phyloP scores from a whole-genome alignment of 2,888 invertebrate genomes.

The Muschampia plurimacula region DNA sequence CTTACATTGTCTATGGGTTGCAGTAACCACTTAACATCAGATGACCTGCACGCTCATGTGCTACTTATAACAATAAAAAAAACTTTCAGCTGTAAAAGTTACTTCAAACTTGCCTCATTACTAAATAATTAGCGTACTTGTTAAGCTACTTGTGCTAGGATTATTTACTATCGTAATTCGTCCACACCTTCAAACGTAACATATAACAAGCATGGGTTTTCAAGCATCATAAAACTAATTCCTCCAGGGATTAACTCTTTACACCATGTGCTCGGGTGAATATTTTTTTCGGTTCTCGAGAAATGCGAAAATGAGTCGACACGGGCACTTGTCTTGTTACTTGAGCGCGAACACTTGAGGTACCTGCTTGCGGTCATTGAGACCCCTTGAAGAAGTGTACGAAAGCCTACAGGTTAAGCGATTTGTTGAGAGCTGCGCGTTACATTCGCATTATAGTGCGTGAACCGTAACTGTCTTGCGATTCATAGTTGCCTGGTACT shows the following conservation, averaged over 20 bases:
- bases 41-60: no score
- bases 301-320: constrained; percentile 30
- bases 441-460: constrained; percentile 20
- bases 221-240: constrained; percentile 25
- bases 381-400: constrained; percentile 38
- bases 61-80: no score
- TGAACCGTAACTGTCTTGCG: constrained; percentile 7
- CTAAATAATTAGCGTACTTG: not conserved
- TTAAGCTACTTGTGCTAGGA: not conserved
- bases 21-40: no score
- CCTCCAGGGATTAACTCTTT: constrained; percentile 21
- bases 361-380: constrained; percentile 47
- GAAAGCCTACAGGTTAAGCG: constrained; percentile 21
- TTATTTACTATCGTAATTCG: not conserved
- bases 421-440: not conserved
- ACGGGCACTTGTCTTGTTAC: constrained; percentile 16
- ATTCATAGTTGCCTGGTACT: constrained; percentile 17
- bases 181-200: not conserved
- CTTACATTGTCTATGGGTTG: no score
- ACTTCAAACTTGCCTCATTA: no score
- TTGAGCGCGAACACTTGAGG: constrained; percentile 26
- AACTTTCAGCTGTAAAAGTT: no score
- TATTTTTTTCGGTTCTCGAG: constrained; percentile 31
- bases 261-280: constrained; percentile 11
- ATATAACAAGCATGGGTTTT: constrained; percentile 7